Conservation (phyloP, 1,140 invertebrate genomes). For the Bombus affinis region DNA sequence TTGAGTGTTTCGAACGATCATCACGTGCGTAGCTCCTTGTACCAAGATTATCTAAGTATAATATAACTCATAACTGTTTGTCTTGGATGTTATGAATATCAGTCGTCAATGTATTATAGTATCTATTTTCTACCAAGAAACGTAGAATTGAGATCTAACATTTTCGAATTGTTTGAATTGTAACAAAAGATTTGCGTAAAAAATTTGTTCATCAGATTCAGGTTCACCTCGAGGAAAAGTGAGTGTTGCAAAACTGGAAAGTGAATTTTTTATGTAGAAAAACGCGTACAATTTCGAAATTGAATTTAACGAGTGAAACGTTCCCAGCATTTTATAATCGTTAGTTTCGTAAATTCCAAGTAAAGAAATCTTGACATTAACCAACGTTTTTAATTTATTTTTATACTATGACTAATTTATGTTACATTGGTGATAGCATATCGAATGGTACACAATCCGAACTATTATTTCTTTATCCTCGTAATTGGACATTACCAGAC, state of each 20-base stretch:
- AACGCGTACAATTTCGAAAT: not conserved
- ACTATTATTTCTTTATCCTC: not conserved
- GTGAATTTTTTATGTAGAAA: conserved; percentile 20
- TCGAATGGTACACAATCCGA: not conserved
- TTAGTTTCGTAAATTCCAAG: not conserved
- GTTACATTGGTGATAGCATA: not conserved
- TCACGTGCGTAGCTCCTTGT: not conserved
- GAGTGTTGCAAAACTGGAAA: conserved; percentile 7
- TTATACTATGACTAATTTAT: not conserved
- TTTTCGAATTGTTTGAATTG: no score
- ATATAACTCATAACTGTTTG: not conserved
- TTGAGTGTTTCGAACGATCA: not conserved
- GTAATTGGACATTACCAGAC: conserved; percentile 38
- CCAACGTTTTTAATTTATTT: no score
- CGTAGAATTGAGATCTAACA: not conserved
- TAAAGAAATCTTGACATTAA: not conserved
- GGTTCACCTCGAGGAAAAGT: not conserved
- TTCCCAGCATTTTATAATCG: not conserved
- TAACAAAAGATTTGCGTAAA: no score
- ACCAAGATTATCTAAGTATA: not conserved
- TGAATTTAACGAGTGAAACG: not conserved
- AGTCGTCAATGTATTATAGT: not conserved
- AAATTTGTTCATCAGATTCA: no score
- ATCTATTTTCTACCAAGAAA: no score
- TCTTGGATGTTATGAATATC: not conserved